These are phyloP conservation scores for Hylaeus anthracinus DNA, from an alignment of 1,140 invertebrate species.

Conservation along the genomic window DNA sequence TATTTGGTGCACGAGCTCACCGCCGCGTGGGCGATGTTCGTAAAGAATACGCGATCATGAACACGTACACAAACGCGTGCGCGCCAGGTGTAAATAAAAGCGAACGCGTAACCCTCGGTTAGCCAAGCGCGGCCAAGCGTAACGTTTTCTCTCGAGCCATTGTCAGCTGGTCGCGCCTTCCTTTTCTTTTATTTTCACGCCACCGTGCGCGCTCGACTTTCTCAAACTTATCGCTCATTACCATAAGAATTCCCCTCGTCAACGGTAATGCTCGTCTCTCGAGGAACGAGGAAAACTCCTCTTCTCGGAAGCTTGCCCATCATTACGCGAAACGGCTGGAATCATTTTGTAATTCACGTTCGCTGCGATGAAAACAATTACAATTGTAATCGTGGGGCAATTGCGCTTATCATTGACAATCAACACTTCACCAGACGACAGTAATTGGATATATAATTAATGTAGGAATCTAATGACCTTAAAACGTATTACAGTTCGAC, in stretches of 20 bases:
- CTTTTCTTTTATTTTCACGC: slow-evolving; percentile 37
- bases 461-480: no score
- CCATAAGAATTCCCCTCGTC: slow-evolving; percentile 57
- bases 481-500: no score
- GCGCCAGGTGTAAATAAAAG: slow-evolving; percentile 65
- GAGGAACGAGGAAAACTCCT: slow-evolving; percentile 13
- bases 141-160: slow-evolving; percentile 54
- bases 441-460: no score
- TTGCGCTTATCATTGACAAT: no score
- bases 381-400: no score
- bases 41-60: slow-evolving; percentile 19
- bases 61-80: neutral
- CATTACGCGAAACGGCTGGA: neutral
- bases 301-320: neutral
- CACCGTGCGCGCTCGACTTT: slow-evolving; percentile 36
- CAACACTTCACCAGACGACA: no score
- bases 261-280: slow-evolving; percentile 12
- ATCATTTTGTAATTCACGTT: no score
- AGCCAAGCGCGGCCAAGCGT: slow-evolving; percentile 52
- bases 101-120: slow-evolving; percentile 41
- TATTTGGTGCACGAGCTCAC: neutral
- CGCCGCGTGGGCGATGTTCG: slow-evolving; percentile 37
- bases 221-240: slow-evolving; percentile 44
- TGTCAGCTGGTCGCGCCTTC: slow-evolving; percentile 54
- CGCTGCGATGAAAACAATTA: no score